These are phyloP conservation scores for Thereva unica DNA, from an alignment of 2,888 invertebrate genomes.

Conservation along the genomic window DNA sequence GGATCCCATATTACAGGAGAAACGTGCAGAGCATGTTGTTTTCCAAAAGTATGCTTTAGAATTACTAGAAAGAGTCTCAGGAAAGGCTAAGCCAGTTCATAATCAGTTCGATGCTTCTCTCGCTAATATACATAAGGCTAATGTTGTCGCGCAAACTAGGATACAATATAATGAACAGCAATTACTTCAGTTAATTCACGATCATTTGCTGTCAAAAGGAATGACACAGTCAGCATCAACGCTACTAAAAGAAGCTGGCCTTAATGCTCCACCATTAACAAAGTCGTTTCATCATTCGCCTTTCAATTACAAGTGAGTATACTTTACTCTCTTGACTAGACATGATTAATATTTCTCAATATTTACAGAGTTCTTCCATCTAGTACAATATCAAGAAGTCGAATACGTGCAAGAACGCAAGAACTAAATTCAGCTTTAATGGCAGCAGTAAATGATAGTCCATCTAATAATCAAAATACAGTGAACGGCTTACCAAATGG, in stretches of 20 bases:
- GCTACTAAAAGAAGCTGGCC: constrained; percentile 76
- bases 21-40: constrained; percentile 90
- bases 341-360: constrained; percentile 1
- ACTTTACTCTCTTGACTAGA: background rate
- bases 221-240: constrained; percentile 71
- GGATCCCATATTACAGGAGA: constrained; percentile 96
- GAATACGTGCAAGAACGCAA: constrained; percentile 49
- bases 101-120: constrained; percentile 84
- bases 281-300: constrained; percentile 57
- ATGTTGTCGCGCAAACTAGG: constrained; percentile 94
- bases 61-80: constrained; percentile 86
- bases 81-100: constrained; percentile 78
- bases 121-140: constrained; percentile 88
- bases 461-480: background rate
- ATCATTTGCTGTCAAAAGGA: constrained; percentile 81
- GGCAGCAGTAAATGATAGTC: constrained; percentile 6
- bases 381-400: constrained; percentile 48
- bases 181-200: constrained; percentile 86
- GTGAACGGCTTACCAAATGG: constrained; percentile 1
- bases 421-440: constrained; percentile 48
- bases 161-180: constrained; percentile 95
- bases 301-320: constrained; percentile 48
- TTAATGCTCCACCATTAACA: constrained; percentile 58
- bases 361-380: constrained; percentile 51
- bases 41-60: constrained; percentile 94